Conservation (phyloP, 1,140 invertebrate genomes). For the Megathymus violae region DNA sequence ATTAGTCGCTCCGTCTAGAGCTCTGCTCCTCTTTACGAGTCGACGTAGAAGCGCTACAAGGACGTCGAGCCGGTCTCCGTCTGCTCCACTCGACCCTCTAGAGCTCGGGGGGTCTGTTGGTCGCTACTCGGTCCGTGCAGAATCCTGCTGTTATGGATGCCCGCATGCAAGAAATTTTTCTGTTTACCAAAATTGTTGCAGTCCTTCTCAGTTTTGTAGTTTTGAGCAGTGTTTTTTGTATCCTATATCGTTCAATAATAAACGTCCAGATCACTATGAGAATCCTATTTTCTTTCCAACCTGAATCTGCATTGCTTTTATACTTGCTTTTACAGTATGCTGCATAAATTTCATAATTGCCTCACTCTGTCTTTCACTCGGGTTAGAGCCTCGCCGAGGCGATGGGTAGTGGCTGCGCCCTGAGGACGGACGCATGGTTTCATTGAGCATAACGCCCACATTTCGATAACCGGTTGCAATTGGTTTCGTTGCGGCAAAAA, state of each 20-base stretch:
- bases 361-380: no score
- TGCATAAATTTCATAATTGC: no score
- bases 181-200: slow-evolving; percentile 26
- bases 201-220: slow-evolving; percentile 21
- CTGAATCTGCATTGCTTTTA: no score
- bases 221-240: slow-evolving; percentile 36
- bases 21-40: slow-evolving; percentile 20
- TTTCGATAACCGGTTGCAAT: no score
- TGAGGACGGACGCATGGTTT: no score
- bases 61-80: slow-evolving; percentile 22
- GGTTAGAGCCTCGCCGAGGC: no score
- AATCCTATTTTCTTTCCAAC: no score
- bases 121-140: background rate
- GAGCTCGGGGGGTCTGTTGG: slow-evolving; percentile 14
- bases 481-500: no score
- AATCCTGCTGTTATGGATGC: slow-evolving; percentile 9
- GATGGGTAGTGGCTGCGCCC: no score
- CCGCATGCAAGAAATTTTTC: background rate
- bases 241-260: slow-evolving; percentile 34
- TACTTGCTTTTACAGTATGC: no score
- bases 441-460: no score
- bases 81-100: slow-evolving; percentile 13
- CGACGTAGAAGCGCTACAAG: slow-evolving; percentile 14
- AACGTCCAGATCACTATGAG: slow-evolving; percentile 44
- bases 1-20: slow-evolving; percentile 27